Base-by-base conservation (phyloP, 1,140 invertebrate species). In the Streblospio benedicti region DNA sequence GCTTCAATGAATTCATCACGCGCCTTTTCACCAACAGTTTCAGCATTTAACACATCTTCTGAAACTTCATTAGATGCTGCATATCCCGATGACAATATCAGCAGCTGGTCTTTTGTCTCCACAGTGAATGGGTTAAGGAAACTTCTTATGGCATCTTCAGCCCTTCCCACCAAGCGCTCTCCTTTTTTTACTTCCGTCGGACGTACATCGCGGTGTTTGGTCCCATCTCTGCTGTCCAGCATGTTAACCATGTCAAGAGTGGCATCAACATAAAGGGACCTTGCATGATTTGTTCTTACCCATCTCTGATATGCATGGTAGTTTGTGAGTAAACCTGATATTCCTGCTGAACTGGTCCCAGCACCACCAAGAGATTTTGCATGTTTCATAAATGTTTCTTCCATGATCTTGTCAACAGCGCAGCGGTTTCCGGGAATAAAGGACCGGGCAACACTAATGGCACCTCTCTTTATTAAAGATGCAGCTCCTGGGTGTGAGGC, bases 281-380 rank as follows among this genome's bases (percentile, higher is more conserved):
- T 28, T 51, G 54, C 57, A 66, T 66, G 50, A 67, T 64, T 25
- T 1, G 66, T 64, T 56, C 66, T 59, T 47, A 67, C 66, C 33
- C 64, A 67, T 38, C 65, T 65, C 43, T 64, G 62, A 38, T 69
- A 65, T 2, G 68, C 66, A 31, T 60, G 18, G 59, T 56, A 65
- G 1, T 51, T 38, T 31, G 56, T 64, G 20, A 49, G 20, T 20
- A 49, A 23, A 9, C 45, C 45, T 14, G 45, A 12, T 6, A 25
- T 20, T 25, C 45, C 45, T 12, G 38, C 38, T 41, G 12, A 12
- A 12, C 38, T 41, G 9, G 14, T 6, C 6, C 45, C 45, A 9
- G 45, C 6, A n/a, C 6, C 6, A 20, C 14, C 45, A 25, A n/a
- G 45, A 6, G 14, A 25, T 12, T 25, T 49, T 49, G 35, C 35